These are phyloP conservation scores for Pollenia amentaria DNA, from an alignment of 2,888 invertebrate genomes.

Conservation along the genomic window DNA sequence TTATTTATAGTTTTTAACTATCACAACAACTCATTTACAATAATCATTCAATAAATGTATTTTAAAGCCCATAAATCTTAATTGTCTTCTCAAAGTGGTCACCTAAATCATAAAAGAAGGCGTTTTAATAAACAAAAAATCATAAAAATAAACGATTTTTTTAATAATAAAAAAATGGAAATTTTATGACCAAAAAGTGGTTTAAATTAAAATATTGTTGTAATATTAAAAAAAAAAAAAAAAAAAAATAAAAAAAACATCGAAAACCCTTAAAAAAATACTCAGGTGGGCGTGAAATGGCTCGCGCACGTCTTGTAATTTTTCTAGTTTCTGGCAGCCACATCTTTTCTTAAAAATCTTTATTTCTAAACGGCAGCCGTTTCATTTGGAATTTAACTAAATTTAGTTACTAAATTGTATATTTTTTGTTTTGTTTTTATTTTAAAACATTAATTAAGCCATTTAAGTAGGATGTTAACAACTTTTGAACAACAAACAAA, in stretches of 20 bases:
- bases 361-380: conserved; percentile 35
- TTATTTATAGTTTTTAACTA: not conserved
- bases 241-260: conserved; percentile 5
- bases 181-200: not conserved
- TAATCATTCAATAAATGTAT: conserved; percentile 37
- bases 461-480: conserved; percentile 74
- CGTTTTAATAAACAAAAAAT: conserved; percentile 23
- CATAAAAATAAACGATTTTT: conserved; percentile 22
- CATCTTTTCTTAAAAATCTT: conserved; percentile 11
- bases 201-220: not conserved
- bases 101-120: conserved; percentile 17
- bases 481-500: conserved; percentile 49
- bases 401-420: not conserved
- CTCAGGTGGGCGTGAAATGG: conserved; percentile 50
- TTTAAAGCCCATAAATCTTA: conserved; percentile 41
- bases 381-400: conserved; percentile 3
- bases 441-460: conserved; percentile 70
- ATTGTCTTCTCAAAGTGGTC: not conserved
- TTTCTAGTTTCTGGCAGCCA: not conserved
- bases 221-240: conserved; percentile 11
- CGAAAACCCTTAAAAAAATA: conserved; percentile 24
- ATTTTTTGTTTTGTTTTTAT: conserved; percentile 27
- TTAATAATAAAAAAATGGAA: not conserved
- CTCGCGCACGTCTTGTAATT: conserved; percentile 51
- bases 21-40: not conserved